phyloP scores from a whole-genome alignment of 2,888 invertebrate genomes.

The Tortrix viridana region DNA sequence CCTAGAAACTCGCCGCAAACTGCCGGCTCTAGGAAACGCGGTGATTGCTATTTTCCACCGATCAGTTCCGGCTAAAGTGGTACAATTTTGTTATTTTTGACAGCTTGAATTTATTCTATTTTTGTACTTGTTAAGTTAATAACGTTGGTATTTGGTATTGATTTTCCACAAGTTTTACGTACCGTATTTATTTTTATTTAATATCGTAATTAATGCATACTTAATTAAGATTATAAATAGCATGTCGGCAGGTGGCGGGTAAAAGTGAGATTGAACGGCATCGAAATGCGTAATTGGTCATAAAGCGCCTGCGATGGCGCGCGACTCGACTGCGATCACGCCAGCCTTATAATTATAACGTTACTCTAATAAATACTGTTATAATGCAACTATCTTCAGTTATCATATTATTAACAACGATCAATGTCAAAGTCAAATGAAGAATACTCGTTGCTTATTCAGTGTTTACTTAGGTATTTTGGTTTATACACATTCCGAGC shows the following conservation, averaged over 20 bases:
- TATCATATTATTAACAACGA: too few species aligned
- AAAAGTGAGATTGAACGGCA: slow-evolving; percentile 32
- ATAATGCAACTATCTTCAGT: too few species aligned
- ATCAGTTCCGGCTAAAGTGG: slow-evolving; percentile 52
- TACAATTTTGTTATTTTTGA: slow-evolving; percentile 8
- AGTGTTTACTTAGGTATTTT: too few species aligned
- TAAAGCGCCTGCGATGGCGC: slow-evolving; percentile 5
- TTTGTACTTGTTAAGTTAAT: too few species aligned
- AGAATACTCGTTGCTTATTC: too few species aligned
- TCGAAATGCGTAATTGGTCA: slow-evolving; percentile 25
- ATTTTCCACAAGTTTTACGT: too few species aligned
- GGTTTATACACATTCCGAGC: too few species aligned
- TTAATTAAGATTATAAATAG: too few species aligned
- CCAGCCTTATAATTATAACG: neutral
- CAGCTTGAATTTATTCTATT: neutral
- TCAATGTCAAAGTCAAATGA: too few species aligned
- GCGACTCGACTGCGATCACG: slow-evolving; percentile 24
- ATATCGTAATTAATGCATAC: too few species aligned
- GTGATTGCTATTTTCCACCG: slow-evolving; percentile 43
- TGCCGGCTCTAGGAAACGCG: slow-evolving; percentile 44
- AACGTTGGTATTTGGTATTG: too few species aligned
- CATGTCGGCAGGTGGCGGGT: slow-evolving; percentile 9
- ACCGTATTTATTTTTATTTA: too few species aligned
- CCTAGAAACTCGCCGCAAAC: slow-evolving; percentile 35
- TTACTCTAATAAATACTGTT: slow-evolving; percentile 2